These are phyloP conservation scores for Enteromius paludinosus DNA, from an alignment of 2,797 vertebrate genomes.

Conservation along the genomic window DNA sequence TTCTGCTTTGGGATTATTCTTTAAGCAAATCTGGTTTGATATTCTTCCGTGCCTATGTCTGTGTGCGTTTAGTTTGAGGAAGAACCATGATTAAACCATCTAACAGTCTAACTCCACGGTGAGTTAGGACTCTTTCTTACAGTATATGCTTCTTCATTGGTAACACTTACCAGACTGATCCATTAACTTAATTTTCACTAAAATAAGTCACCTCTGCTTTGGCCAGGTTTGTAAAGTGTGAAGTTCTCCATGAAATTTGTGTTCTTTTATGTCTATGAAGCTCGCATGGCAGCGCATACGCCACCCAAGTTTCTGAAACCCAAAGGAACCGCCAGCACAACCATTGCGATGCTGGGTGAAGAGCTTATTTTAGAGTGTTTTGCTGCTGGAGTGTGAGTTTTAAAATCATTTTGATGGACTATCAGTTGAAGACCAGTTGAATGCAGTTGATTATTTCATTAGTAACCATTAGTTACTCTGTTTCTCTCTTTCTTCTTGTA, in stretches of 20 bases:
- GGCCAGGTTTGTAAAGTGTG: not conserved
- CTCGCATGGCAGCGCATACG: slow-evolving; percentile 87
- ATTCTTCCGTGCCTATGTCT: not conserved
- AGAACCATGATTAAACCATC: slow-evolving; percentile 27
- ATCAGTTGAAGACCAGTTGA: not conserved
- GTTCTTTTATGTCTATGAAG: slow-evolving; percentile 70
- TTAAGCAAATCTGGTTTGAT: not conserved
- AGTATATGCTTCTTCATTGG: not conserved
- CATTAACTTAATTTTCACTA: not conserved
- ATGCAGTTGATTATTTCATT: not conserved
- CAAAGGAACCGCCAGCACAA: slow-evolving; percentile 85
- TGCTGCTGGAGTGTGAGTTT: slow-evolving; percentile 92
- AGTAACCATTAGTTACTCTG: not conserved
- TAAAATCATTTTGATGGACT: not conserved
- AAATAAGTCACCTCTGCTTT: not conserved
- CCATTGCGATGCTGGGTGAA: slow-evolving; percentile 88
- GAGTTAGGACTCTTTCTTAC: slow-evolving; percentile 31
- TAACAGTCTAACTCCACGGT: slow-evolving; percentile 48
- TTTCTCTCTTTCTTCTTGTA: slow-evolving; percentile 51
- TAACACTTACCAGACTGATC: slow-evolving; percentile 9
- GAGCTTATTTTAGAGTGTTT: slow-evolving; percentile 95
- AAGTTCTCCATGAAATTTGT: not conserved
- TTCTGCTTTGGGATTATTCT: not conserved
- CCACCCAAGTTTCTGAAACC: slow-evolving; percentile 94
- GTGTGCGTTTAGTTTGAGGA: slow-evolving; percentile 24